Percentiles rank a stretch among this genome's conserved stretches.
Conservation (phyloP, 2,888 invertebrate species). For the Plebejus melissa region DNA sequence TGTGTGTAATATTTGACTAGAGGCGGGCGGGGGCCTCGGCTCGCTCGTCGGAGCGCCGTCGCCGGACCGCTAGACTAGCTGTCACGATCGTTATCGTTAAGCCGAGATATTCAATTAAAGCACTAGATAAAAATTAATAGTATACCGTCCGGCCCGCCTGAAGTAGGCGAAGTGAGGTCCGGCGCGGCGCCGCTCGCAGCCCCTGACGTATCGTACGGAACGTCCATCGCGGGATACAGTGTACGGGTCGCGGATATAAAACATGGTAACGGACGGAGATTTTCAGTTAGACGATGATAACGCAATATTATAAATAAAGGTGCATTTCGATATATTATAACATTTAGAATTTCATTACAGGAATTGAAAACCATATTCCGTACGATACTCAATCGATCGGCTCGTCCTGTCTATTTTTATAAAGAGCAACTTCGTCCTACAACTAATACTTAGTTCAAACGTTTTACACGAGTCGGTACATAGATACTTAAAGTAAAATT, state of each 20-base stretch:
- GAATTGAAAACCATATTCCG: slow-evolving; percentile 30
- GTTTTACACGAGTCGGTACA: slow-evolving; percentile 1
- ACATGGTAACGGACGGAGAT: slow-evolving; percentile 43
- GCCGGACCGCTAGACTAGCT: slow-evolving; percentile 36
- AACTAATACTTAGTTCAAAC: background rate
- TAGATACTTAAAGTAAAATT: background rate
- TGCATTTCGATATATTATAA: slow-evolving; percentile 21
- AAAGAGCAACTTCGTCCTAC: slow-evolving; percentile 23
- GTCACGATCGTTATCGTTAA: slow-evolving; percentile 25
- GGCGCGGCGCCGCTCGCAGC: slow-evolving; percentile 34
- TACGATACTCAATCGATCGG: slow-evolving; percentile 24
- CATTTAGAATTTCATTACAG: slow-evolving; percentile 29
- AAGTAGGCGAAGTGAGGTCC: slow-evolving; percentile 30
- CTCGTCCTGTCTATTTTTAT: slow-evolving; percentile 27
- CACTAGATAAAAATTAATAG: slow-evolving; percentile 27
- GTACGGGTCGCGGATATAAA: slow-evolving; percentile 25
- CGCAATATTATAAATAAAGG: slow-evolving; percentile 22
- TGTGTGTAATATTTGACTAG: slow-evolving; percentile 79
- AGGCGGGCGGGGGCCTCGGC: slow-evolving; percentile 59
- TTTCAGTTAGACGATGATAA: slow-evolving; percentile 35
- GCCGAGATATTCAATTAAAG: slow-evolving; percentile 29
- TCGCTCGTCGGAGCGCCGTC: slow-evolving; percentile 38
- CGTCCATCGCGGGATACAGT: slow-evolving; percentile 25
- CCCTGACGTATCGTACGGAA: slow-evolving; percentile 29
- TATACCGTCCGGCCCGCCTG: slow-evolving; percentile 21